Evolutionary conservation across 2,797 vertebrate genomes (phyloP).

Genomic region (Myripristis jacobus): DNA sequence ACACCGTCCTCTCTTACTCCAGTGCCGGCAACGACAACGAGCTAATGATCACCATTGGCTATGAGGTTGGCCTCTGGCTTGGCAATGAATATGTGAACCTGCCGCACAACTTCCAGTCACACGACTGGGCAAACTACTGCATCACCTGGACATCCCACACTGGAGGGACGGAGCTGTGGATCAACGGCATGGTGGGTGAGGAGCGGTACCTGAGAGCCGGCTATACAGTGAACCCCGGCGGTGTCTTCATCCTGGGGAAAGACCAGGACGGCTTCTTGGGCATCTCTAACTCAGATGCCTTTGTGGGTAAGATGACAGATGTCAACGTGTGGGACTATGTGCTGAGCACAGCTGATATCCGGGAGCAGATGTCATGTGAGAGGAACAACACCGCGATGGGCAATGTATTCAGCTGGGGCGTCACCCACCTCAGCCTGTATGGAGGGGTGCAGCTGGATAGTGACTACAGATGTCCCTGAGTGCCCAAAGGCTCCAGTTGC

Average conservation of each 20-base stretch:
- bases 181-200: slow-evolving; percentile 82
- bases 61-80: slow-evolving; percentile 83
- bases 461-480: slow-evolving; percentile 83
- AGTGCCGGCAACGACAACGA: slow-evolving; percentile 81
- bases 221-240: slow-evolving; percentile 74
- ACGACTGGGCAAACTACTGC: slow-evolving; percentile 86
- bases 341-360: slow-evolving; percentile 73
- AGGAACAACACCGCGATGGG: slow-evolving; percentile 70
- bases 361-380: slow-evolving; percentile 80
- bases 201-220: slow-evolving; percentile 74
- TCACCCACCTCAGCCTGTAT: slow-evolving; percentile 80
- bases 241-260: slow-evolving; percentile 83
- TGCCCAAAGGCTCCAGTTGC: background rate
- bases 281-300: slow-evolving; percentile 80
- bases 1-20: slow-evolving; percentile 87
- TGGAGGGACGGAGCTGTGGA: slow-evolving; percentile 79
- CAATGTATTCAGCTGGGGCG: slow-evolving; percentile 87
- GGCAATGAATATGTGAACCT: slow-evolving; percentile 85
- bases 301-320: slow-evolving; percentile 83
- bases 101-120: slow-evolving; percentile 70
- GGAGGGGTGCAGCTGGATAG: slow-evolving; percentile 85
- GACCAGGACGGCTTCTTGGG: slow-evolving; percentile 85
- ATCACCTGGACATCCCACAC: slow-evolving; percentile 84
- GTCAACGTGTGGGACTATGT: slow-evolving; percentile 87
- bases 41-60: slow-evolving; percentile 79